phyloP scores from a whole-genome alignment of 2,113 vertebrate genomes.

The Scolopax mira region DNA sequence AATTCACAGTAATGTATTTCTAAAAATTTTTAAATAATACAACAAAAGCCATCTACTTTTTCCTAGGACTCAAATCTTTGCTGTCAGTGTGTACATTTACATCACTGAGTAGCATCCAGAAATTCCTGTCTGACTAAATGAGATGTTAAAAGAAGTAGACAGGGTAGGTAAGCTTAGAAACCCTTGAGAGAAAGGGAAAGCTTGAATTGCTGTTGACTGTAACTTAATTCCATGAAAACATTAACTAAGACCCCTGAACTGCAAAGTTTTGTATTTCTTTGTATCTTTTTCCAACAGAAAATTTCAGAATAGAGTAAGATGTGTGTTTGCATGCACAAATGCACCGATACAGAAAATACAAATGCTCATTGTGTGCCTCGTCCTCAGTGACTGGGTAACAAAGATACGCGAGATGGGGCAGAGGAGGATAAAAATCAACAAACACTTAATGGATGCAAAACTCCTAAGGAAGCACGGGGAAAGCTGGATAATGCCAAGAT shows the following conservation, averaged over 20 bases:
- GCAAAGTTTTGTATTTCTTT: not conserved
- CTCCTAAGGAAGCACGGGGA: not conserved
- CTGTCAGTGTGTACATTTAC: not conserved
- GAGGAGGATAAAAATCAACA: not conserved
- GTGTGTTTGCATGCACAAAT: not conserved
- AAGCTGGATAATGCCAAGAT: not conserved
- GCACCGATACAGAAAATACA: not conserved
- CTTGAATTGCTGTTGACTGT: not conserved
- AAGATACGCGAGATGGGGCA: not conserved
- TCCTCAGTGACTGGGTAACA: not conserved
- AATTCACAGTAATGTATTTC: not conserved
- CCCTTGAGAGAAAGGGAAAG: not conserved
- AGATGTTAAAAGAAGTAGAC: not conserved
- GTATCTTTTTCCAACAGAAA: not conserved
- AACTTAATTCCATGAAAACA: not conserved
- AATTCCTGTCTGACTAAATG: not conserved
- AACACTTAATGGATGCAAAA: not conserved
- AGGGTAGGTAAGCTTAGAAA: not conserved
- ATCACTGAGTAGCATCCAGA: not conserved
- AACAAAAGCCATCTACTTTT: not conserved
- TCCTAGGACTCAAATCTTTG: not conserved
- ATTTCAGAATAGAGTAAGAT: not conserved
- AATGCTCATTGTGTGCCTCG: not conserved
- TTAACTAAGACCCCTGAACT: not conserved
- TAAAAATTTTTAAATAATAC: not conserved